Conservation (phyloP, 2,888 invertebrate genomes). For the Digitonthophagus gazella region DNA sequence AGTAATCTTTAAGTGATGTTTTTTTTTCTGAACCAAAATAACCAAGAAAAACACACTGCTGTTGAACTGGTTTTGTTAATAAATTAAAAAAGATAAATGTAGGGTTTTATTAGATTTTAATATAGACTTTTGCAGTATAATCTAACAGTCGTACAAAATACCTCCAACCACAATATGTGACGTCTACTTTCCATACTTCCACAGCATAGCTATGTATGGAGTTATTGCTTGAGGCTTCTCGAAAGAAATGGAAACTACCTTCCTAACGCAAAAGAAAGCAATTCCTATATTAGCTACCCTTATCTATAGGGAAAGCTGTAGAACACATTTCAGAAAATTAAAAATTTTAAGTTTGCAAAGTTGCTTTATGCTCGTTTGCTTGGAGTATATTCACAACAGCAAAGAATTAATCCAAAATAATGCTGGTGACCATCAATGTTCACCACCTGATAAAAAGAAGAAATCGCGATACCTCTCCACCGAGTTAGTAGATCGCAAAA, state of each 20-base stretch:
- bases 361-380: not conserved
- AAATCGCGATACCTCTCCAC: too few species aligned
- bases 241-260: not conserved
- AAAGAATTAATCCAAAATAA: not conserved
- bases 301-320: not conserved
- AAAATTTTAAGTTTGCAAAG: not conserved
- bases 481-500: too few species aligned
- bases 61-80: too few species aligned
- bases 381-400: not conserved
- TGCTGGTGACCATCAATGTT: not conserved
- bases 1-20: too few species aligned
- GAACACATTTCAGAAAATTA: not conserved
- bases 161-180: too few species aligned
- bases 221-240: not conserved
- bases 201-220: not conserved
- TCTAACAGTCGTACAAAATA: too few species aligned
- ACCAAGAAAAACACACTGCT: too few species aligned
- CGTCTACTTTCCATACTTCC: not conserved
- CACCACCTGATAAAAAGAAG: not conserved
- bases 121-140: too few species aligned
- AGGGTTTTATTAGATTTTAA: too few species aligned
- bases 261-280: not conserved
- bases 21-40: too few species aligned
- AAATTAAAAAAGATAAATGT: too few species aligned
- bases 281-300: not conserved